Evolutionary conservation across 2,888 invertebrate species (phyloP).

Genomic region (Cartodere bifasciata): DNA sequence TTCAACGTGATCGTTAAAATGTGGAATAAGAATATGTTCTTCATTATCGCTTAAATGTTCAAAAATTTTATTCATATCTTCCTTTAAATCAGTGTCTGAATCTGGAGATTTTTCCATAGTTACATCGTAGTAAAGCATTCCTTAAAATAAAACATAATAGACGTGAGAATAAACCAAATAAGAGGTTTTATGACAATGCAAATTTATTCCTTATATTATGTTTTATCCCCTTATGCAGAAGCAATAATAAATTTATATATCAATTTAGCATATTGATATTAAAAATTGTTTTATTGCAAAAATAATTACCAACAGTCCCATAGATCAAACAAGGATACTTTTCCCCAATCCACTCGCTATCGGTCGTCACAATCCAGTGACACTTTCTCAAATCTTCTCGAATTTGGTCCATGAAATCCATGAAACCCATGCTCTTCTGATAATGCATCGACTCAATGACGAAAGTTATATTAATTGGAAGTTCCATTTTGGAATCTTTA

Average conservation of each 20-base stretch:
- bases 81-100: slow-evolving; percentile 27
- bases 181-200: too few relatives aligned
- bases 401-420: slow-evolving; percentile 27
- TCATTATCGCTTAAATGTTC: slow-evolving; percentile 18
- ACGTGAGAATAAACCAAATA: not conserved
- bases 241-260: slow-evolving; percentile 5
- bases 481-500: slow-evolving; percentile 23
- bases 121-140: slow-evolving; percentile 25
- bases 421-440: slow-evolving; percentile 29
- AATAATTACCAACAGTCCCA: slow-evolving; percentile 30
- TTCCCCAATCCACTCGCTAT: slow-evolving; percentile 35
- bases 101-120: slow-evolving; percentile 18
- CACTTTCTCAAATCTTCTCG: slow-evolving; percentile 29
- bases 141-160: too few relatives aligned
- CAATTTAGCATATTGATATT: slow-evolving; percentile 1
- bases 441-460: slow-evolving; percentile 35
- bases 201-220: too few relatives aligned
- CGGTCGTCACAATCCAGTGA: slow-evolving; percentile 31
- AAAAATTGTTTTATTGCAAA: too few relatives aligned
- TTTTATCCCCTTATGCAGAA: too few relatives aligned
- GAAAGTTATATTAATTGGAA: slow-evolving; percentile 37
- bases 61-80: slow-evolving; percentile 26
- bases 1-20: slow-evolving; percentile 32
- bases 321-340: slow-evolving; percentile 36
- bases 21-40: slow-evolving; percentile 29